Conservation (phyloP, 2,113 vertebrate species). For the Centropus unirufus region DNA sequence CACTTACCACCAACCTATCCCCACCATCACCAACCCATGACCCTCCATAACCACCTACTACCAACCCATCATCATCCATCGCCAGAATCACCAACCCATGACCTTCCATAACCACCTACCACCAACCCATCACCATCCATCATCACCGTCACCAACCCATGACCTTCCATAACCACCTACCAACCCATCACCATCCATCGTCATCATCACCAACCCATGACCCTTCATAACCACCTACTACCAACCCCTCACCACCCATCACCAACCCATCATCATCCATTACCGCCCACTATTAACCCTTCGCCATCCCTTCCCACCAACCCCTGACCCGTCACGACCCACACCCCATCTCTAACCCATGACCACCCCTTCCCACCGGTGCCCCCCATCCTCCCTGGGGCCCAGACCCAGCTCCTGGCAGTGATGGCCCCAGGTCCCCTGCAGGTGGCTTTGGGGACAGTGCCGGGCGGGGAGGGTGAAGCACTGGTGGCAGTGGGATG, state of each 20-base stretch:
- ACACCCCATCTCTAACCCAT: background rate
- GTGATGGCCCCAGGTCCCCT: rapidly evolving
- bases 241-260: background rate
- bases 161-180: too few species aligned
- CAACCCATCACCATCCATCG: too few species aligned
- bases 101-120: background rate
- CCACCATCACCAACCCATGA: too few species aligned
- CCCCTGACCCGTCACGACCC: background rate
- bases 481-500: background rate
- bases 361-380: rapidly evolving
- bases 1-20: background rate
- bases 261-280: too few species aligned
- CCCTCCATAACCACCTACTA: background rate
- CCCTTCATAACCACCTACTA: background rate
- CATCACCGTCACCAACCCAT: background rate
- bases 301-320: too few species aligned
- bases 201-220: background rate
- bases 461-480: background rate
- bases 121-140: background rate
- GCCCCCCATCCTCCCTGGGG: background rate
- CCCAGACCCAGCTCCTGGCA: background rate
- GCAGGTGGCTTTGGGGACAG: background rate
- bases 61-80: too few species aligned
- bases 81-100: background rate
- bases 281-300: too few species aligned